A percentile compares a stretch with the other conserved stretches of the same genome.
phyloP scores from a whole-genome alignment of 2,888 invertebrate genomes.

The Rotaria socialis region DNA sequence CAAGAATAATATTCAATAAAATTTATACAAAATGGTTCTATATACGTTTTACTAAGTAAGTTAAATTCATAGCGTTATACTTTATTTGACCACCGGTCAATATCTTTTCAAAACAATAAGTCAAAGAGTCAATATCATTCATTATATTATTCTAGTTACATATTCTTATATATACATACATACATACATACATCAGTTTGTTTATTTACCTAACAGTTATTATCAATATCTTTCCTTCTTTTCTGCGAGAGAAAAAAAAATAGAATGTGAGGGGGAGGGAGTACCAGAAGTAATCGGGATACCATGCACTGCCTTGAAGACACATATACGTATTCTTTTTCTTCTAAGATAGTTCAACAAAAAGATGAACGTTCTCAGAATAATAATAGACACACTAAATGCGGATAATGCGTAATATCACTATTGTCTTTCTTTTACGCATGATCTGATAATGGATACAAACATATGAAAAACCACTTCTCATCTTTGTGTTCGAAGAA shows the following conservation, averaged over 20 bases:
- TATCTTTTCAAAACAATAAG: constrained; percentile 5
- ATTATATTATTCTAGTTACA: constrained; percentile 14
- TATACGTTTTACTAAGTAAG: neutral
- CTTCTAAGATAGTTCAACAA: neutral
- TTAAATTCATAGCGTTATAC: neutral
- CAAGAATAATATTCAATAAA: neutral
- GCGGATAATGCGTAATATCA: neutral
- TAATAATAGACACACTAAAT: constrained; percentile 13
- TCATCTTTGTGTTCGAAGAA: too few species aligned
- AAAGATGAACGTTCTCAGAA: neutral
- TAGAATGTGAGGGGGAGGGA: neutral
- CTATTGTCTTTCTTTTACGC: neutral
- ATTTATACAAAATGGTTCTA: neutral
- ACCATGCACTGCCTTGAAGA: neutral
- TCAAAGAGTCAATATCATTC: neutral
- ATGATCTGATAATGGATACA: constrained; percentile 20
- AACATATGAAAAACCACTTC: neutral
- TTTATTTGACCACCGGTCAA: neutral
- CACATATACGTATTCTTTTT: neutral
- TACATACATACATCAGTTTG: constrained; percentile 11
- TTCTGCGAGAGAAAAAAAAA: neutral
- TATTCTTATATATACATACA: neutral
- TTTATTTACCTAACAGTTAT: constrained; percentile 29
- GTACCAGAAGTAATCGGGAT: neutral
- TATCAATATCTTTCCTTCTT: neutral